Evolutionary conservation across 2,888 invertebrate species (phyloP).

Genomic region (Drosophila emarginata): DNA sequence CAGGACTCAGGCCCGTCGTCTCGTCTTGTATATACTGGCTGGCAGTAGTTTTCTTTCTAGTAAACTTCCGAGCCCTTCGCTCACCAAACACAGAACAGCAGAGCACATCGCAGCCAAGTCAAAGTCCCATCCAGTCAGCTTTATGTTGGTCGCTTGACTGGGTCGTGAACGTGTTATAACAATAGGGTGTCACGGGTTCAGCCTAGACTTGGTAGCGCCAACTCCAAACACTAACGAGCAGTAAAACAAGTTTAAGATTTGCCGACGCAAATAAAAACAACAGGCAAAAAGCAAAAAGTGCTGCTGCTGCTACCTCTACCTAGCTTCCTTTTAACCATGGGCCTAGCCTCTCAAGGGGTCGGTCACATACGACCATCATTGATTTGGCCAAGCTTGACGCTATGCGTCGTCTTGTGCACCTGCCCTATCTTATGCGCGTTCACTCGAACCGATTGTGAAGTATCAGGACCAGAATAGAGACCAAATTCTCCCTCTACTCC

Average conservation of each 20-base stretch:
- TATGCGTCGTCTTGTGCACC: neutral
- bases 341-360: neutral
- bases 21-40: constrained; percentile 1
- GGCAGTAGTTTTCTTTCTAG: constrained; percentile 48
- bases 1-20: neutral
- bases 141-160: constrained; percentile 43
- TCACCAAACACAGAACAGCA: constrained; percentile 60
- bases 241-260: constrained; percentile 78
- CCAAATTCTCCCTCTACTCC: no score
- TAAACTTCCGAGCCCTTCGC: constrained; percentile 49
- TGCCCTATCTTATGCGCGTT: no score
- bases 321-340: neutral
- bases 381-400: neutral
- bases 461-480: no score
- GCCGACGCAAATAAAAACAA: constrained; percentile 70
- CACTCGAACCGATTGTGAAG: no score
- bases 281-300: constrained; percentile 29
- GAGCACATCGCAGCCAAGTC: constrained; percentile 12
- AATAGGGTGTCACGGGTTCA: constrained; percentile 66
- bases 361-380: neutral
- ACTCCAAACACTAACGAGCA: constrained; percentile 74
- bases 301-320: neutral
- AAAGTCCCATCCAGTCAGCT: constrained; percentile 22
- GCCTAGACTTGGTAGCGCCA: constrained; percentile 32
- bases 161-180: constrained; percentile 69